Evolutionary conservation across 2,888 invertebrate species (phyloP).

Genomic region (Villa cingulata): DNA sequence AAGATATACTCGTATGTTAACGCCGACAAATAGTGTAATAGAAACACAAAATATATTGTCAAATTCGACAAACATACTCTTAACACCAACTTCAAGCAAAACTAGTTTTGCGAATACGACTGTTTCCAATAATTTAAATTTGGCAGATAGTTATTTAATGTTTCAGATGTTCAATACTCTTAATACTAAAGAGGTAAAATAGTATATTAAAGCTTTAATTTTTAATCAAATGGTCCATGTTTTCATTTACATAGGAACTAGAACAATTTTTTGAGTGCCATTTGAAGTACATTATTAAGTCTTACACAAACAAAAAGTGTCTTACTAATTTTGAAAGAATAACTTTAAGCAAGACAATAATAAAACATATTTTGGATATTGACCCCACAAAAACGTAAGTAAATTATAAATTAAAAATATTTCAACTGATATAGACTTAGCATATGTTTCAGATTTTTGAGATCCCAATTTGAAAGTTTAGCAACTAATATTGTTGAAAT

Average conservation of each 20-base stretch:
- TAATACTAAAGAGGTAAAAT: too few species aligned
- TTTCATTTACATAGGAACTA: neutral
- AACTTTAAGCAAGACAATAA: neutral
- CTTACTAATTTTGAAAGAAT: neutral
- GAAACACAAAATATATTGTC: too few species aligned
- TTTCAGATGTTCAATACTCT: too few species aligned
- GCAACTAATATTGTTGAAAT: neutral
- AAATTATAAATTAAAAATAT: neutral
- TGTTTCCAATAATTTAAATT: too few species aligned
- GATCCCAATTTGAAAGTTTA: neutral
- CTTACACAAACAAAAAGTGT: neutral
- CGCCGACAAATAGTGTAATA: too few species aligned
- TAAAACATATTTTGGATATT: neutral
- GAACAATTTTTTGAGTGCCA: neutral
- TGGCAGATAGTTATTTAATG: too few species aligned
- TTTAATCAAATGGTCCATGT: too few species aligned
- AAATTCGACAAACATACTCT: too few species aligned
- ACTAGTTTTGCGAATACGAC: too few species aligned
- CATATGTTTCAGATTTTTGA: neutral
- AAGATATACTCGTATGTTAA: too few species aligned
- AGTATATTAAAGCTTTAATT: too few species aligned
- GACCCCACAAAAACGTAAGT: neutral
- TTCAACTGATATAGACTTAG: neutral
- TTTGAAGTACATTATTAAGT: neutral
- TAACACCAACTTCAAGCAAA: too few species aligned